Evolutionary conservation across 2,888 invertebrate genomes (phyloP), one percentile per base, ranked within the genome.

Genomic region (Drosophila multiciliata): DNA sequence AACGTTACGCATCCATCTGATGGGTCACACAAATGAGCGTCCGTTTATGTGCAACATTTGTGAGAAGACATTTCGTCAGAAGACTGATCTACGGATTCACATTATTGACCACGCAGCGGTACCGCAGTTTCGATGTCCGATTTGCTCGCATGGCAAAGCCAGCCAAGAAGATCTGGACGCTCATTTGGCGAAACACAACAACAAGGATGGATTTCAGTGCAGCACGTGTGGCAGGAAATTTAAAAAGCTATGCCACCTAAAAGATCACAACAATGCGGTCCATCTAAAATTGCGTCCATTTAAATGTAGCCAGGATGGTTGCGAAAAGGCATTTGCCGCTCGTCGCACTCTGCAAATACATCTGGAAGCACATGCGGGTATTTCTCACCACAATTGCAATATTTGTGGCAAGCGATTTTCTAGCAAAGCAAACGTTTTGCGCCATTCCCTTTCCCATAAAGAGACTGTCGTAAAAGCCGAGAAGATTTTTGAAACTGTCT

Each of bases 141-240:
- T 81, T 23, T 81, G 81, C 48, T 75, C 76, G 3, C 71, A 70
- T 20, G 48, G 62, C 26, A 71, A 75, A 33, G 6, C 57, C 9
- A 82, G 55, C 9, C 71, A 71, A 33, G 50, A 65, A 6, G 80
- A 74, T 17, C 52, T 82, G 20, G 67, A 80, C 4, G 57, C 42
- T 1, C 81, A 82, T 49, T 20, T 82, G 9, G 36, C 53, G 0
- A 42, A 64, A 2, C 81, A 82, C 52, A 83, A 67, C 1, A 72
- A 72, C 17, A 71, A 29, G 35, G 78, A 83, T 17, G 73, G 80
- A 1, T 83, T 67, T 36, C 81, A 83, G 32, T 83, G 80, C 45
- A 74, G 73, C 29, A 82, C 80, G 26, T 82, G 83, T 65, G 83
- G 81, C 1, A 65, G 55, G 1, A 77, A 77, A n/a, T 83, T 83